Percentiles rank a stretch among this genome's conserved stretches.
phyloP scores from a whole-genome alignment of 1,140 invertebrate genomes.

The Phenacoccus solenopsis region DNA sequence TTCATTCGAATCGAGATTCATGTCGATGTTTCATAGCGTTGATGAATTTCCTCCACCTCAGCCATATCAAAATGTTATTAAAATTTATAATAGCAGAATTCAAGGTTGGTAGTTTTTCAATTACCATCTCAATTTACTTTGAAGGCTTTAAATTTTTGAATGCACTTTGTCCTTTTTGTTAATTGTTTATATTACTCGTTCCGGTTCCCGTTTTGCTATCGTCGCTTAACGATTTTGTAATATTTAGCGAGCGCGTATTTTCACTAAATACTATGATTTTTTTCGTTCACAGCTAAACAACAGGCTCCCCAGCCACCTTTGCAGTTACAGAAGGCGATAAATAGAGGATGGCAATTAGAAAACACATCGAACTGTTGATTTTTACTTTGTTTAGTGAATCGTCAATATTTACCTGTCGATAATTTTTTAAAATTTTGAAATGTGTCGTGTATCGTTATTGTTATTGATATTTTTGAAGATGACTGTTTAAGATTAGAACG shows the following conservation, averaged over 20 bases:
- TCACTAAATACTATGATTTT: too few species aligned
- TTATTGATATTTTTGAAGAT: too few species aligned
- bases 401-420: not conserved
- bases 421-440: too few species aligned
- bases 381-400: not conserved
- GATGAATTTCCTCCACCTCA: slow-evolving; percentile 39
- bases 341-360: slow-evolving; percentile 11
- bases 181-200: not conserved
- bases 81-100: slow-evolving; percentile 43
- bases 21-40: slow-evolving; percentile 37
- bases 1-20: slow-evolving; percentile 39
- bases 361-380: slow-evolving; percentile 11
- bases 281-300: slow-evolving; percentile 21
- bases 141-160: not conserved
- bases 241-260: too few species aligned
- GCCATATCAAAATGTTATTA: slow-evolving; percentile 36
- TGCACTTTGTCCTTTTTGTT: not conserved
- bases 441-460: too few species aligned
- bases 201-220: not conserved
- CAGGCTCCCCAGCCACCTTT: slow-evolving; percentile 25
- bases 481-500: too few species aligned
- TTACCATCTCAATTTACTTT: not conserved
- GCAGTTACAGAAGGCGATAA: slow-evolving; percentile 22
- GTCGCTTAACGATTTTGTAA: too few species aligned
- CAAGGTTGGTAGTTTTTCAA: slow-evolving; percentile 31